phyloP scores from a whole-genome alignment of 2,888 invertebrate species.

The Prostheceraeus crozeri region DNA sequence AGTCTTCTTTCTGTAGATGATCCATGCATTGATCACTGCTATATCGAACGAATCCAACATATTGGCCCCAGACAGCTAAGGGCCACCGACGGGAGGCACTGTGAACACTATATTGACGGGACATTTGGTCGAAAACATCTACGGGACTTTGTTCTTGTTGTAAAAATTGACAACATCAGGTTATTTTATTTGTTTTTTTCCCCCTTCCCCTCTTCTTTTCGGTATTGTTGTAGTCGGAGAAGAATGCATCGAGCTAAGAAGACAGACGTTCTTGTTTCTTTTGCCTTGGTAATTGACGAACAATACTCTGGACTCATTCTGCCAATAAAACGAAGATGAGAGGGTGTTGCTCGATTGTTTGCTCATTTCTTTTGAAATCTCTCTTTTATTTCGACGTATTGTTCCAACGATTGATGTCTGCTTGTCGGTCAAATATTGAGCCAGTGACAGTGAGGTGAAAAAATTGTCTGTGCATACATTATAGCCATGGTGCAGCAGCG shows the following conservation, averaged over 20 bases:
- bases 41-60: conserved; percentile 26
- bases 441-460: conserved; percentile 21
- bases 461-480: conserved; percentile 9
- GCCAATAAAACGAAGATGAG: conserved; percentile 17
- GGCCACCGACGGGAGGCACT: conserved; percentile 6
- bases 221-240: conserved; percentile 2
- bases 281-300: conserved; percentile 15
- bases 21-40: conserved; percentile 15
- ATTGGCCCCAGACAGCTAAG: conserved; percentile 16
- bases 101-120: conserved; percentile 6
- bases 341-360: not conserved
- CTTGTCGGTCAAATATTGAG: conserved; percentile 14
- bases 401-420: conserved; percentile 25
- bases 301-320: not conserved
- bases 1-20: not conserved
- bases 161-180: conserved; percentile 15
- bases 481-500: conserved; percentile 20
- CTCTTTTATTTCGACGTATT: conserved; percentile 15
- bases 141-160: conserved; percentile 22
- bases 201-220: too few species aligned
- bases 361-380: conserved; percentile 9
- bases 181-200: conserved; percentile 1
- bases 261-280: conserved; percentile 4
- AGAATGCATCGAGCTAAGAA: conserved; percentile 14
- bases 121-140: conserved; percentile 23